Percentiles rank a stretch among this genome's conserved stretches.
These are phyloP conservation scores for Montipora capitata DNA, from an alignment of 92 coral and sea anemone species.

Conservation along the genomic window DNA sequence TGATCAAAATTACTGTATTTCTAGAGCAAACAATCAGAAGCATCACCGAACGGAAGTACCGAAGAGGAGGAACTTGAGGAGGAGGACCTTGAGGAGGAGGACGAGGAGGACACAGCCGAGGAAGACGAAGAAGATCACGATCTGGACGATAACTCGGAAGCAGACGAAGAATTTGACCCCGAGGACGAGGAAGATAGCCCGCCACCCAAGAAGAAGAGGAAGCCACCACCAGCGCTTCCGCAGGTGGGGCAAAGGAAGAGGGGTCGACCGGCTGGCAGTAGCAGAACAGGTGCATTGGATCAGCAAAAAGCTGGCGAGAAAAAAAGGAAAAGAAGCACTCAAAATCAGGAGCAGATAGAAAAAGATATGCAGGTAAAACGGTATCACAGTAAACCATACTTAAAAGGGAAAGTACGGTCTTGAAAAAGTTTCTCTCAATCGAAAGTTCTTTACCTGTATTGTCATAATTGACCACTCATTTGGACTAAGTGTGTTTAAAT, in stretches of 20 bases:
- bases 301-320: conserved; percentile 5
- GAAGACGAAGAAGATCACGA: conserved; percentile 47
- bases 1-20: background rate
- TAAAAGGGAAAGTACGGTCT: too few species aligned
- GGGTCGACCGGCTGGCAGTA: conserved; percentile 23
- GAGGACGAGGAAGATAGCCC: conserved; percentile 50
- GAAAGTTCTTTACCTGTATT: too few species aligned
- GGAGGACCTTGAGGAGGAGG: conserved; percentile 58
- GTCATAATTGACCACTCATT: too few species aligned
- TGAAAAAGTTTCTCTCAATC: too few species aligned
- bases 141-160: conserved; percentile 32
- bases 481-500: too few species aligned
- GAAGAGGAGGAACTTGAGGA: conserved; percentile 25
- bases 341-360: conserved; percentile 26
- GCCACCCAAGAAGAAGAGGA: conserved; percentile 32
- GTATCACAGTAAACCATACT: too few species aligned
- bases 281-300: conserved; percentile 14
- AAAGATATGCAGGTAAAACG: conserved; percentile 34
- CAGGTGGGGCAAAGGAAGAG: conserved; percentile 28
- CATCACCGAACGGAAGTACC: background rate
- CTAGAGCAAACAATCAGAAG: background rate
- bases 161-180: conserved; percentile 41
- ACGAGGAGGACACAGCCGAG: conserved; percentile 4
- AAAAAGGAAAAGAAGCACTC: conserved; percentile 47
- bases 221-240: conserved; percentile 1